These are phyloP conservation scores for Tricholauxania praeusta DNA, from an alignment of 2,888 invertebrate genomes.

Conservation along the genomic window DNA sequence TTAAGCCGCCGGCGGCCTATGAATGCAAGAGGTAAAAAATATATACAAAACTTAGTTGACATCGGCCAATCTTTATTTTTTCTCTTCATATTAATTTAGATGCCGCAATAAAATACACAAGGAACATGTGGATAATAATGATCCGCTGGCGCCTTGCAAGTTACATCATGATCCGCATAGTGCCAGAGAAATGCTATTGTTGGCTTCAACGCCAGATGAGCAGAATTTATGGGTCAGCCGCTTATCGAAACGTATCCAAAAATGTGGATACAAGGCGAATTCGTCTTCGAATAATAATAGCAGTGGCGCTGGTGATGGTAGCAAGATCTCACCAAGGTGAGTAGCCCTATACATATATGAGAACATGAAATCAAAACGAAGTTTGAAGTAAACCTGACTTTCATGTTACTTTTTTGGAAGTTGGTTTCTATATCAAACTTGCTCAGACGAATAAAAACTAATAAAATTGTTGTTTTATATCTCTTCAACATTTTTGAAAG, in stretches of 20 bases:
- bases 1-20: slow-evolving; percentile 96
- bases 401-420: too few relatives aligned
- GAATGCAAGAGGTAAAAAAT: slow-evolving; percentile 85
- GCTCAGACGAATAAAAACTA: too few relatives aligned
- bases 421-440: too few relatives aligned
- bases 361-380: too few relatives aligned
- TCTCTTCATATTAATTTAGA: slow-evolving; percentile 70
- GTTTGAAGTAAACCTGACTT: too few relatives aligned
- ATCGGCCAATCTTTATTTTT: neutral
- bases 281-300: slow-evolving; percentile 70
- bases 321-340: slow-evolving; percentile 83
- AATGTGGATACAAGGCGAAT: slow-evolving; percentile 91
- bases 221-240: slow-evolving; percentile 95
- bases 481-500: too few relatives aligned
- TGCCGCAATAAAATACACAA: slow-evolving; percentile 98
- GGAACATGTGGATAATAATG: slow-evolving; percentile 89
- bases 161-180: slow-evolving; percentile 93
- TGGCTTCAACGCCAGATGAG: slow-evolving; percentile 87
- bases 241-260: slow-evolving; percentile 91
- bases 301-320: slow-evolving; percentile 70
- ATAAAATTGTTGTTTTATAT: too few relatives aligned
- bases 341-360: neutral
- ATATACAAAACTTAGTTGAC: neutral
- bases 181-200: slow-evolving; percentile 92
- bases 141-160: slow-evolving; percentile 94